Evolutionary conservation across 2,797 vertebrate genomes (phyloP).

Genomic region (Erpetoichthys calabaricus): DNA sequence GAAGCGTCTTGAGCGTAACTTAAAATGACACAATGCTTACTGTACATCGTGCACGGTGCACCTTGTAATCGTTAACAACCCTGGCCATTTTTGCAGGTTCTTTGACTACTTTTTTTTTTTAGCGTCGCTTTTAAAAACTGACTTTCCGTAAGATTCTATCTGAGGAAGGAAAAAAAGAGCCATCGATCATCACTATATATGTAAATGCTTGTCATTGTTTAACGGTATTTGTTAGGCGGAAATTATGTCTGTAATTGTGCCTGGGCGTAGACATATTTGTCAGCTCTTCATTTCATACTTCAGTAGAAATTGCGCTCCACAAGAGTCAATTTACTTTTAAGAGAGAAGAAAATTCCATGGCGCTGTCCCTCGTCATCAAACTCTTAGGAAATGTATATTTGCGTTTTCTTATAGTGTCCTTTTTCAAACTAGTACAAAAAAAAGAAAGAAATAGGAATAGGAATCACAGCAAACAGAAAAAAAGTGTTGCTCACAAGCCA

Average conservation of each 20-base stretch:
- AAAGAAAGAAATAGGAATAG: too few relatives aligned
- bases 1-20: slow-evolving; percentile 30
- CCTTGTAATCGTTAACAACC: too few relatives aligned
- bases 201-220: slow-evolving; percentile 50
- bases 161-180: slow-evolving; percentile 26
- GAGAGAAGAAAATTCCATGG: slow-evolving; percentile 4
- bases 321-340: slow-evolving; percentile 19
- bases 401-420: neutral
- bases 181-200: slow-evolving; percentile 14
- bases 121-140: slow-evolving; percentile 30
- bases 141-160: slow-evolving; percentile 44
- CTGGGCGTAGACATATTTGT: slow-evolving; percentile 65
- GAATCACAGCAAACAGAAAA: too few relatives aligned
- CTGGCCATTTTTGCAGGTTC: too few relatives aligned
- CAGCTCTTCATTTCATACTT: slow-evolving; percentile 51
- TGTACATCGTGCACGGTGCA: too few relatives aligned
- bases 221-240: slow-evolving; percentile 57
- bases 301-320: slow-evolving; percentile 40
- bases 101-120: slow-evolving; percentile 21
- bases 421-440: too few relatives aligned
- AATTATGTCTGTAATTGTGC: slow-evolving; percentile 65
- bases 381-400: slow-evolving; percentile 4
- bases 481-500: too few relatives aligned
- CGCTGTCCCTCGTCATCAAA: neutral
- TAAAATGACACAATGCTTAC: slow-evolving; percentile 25